Percentiles rank a stretch among this genome's conserved stretches.
phyloP scores from a whole-genome alignment of 2,888 invertebrate genomes.

The Limnephilus lunatus region DNA sequence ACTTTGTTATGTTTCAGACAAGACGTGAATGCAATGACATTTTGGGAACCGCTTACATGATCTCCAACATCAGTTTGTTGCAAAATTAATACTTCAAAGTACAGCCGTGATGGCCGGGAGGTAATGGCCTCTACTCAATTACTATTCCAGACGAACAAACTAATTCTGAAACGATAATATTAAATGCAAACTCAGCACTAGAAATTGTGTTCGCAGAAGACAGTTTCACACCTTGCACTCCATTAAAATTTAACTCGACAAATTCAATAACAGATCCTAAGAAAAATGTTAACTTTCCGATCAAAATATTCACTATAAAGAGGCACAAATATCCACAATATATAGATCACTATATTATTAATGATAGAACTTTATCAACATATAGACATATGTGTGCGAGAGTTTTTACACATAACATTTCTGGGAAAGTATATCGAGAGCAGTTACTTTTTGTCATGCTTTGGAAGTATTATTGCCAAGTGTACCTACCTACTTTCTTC shows the following conservation, averaged over 20 bases:
- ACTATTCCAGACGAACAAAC: slow-evolving; percentile 10
- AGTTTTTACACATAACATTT: too few species aligned
- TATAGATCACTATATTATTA: too few species aligned
- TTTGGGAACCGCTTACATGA: slow-evolving; percentile 26
- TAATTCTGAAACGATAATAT: neutral
- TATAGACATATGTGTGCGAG: too few species aligned
- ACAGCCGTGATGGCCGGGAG: slow-evolving; percentile 10
- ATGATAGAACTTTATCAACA: too few species aligned
- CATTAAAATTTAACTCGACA: neutral
- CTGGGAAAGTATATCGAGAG: too few species aligned
- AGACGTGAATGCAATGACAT: slow-evolving; percentile 27
- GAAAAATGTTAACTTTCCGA: neutral
- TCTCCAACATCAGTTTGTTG: slow-evolving; percentile 16
- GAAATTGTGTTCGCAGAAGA: neutral
- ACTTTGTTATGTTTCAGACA: slow-evolving; percentile 31
- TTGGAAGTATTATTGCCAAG: too few species aligned
- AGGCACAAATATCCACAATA: too few species aligned
- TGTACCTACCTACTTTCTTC: too few species aligned
- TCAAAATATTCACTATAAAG: too few species aligned
- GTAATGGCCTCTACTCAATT: neutral
- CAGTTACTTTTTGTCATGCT: too few species aligned
- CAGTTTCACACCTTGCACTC: neutral
- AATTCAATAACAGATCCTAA: neutral
- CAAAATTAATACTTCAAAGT: neutral
- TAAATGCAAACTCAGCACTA: neutral